Evolutionary conservation across 2,113 vertebrate species (phyloP), one percentile per base, ranked within the genome.

Genomic region (Bagarius yarrelli): DNA sequence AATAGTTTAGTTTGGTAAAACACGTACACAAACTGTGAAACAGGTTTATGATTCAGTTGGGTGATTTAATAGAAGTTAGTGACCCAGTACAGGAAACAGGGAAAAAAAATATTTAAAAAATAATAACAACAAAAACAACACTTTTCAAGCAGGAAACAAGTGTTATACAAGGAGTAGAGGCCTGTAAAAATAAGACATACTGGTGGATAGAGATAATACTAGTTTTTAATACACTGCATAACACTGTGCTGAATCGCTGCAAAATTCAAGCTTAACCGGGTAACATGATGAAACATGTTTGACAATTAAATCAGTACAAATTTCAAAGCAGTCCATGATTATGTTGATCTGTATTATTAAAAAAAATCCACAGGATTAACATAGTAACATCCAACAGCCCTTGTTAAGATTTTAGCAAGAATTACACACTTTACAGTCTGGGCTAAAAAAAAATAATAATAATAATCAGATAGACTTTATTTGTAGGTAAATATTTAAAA

Each of bases 281-380:
- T 55, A 67, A 66, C 52, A 84, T 76, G 66, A 61, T 59, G 63
- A 15, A 64, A 80, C 34, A 81, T 69, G 53, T 69, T 40, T n/a
- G 21, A 47, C 44, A 79, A 19, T 78, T 53, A 25, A 66, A 83
- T 82, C 79, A 19, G 60, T 23, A 83, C 61, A 57, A n/a, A 44
- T 53, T 79, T 69, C 61, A 83, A 82, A 81, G 25, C 80, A 77
- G 27, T 57, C 53, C 63, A 80, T 76, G 47, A 66, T 76, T 36
- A 53, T 86, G 84, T 81, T 44, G 64, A 19, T 85, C 61, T 80
- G 83, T 78, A 74, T 81, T 70, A 72, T n/a, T 80, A 74, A 66
- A 81, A 50, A 74, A 76, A 85, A 87, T 87, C 86, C 81, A 88
- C 63, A 87, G 79, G 84, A 89, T 87, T 87, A 83, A 86, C 82